Evolutionary conservation across 2,888 invertebrate genomes (phyloP), one percentile per base, ranked within the genome.

Genomic region (Cepaea hortensis): DNA sequence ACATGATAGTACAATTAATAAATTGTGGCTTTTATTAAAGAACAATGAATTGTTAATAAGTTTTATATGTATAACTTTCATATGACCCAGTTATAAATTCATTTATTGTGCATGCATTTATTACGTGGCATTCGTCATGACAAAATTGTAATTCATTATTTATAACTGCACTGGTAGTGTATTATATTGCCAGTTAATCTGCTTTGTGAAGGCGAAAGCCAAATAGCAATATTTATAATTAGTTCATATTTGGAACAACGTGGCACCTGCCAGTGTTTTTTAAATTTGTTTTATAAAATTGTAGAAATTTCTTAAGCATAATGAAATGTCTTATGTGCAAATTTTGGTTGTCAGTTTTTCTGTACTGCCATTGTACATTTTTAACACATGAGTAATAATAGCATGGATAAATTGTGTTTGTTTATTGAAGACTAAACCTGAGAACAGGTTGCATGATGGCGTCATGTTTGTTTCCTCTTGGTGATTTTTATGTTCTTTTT

Each of bases 291-390:
- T 55, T 55, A 55, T 55, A 55, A 55, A 55, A 75, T 50, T 75
- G 61, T 55, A 77, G 48, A 77, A 77, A n/a, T 77, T 55, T 77
- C 23, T 3, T 13, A 35, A 62, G 79, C 79, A 79, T 79, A 79
- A 79, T 79, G 62, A 62, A 62, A 35, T 13, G 23, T 61, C 20
- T 79, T 79, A 3, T 62, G 79, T 62, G 15, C 11, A 62, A 15
- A 50, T 77, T 77, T 18, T 9, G 68, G n/a, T n/a, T 20, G 13
- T 18, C 5, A 20, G 5, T 68, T 68, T 68, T n/a, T 48, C 48
- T 75, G 2, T 9, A 13, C 13, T 75, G 75, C 72, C n/a, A 72
- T n/a, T 72, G 72, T 72, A 72, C 20, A 72, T 72, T n/a, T 23
- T 23, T 72, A 23, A 72, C n/a, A 72, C 72, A 23, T n/a, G 3